Percentiles rank a stretch among this genome's conserved stretches.
Conservation (phyloP, 2,888 invertebrate genomes). For the Tachina lurida region DNA sequence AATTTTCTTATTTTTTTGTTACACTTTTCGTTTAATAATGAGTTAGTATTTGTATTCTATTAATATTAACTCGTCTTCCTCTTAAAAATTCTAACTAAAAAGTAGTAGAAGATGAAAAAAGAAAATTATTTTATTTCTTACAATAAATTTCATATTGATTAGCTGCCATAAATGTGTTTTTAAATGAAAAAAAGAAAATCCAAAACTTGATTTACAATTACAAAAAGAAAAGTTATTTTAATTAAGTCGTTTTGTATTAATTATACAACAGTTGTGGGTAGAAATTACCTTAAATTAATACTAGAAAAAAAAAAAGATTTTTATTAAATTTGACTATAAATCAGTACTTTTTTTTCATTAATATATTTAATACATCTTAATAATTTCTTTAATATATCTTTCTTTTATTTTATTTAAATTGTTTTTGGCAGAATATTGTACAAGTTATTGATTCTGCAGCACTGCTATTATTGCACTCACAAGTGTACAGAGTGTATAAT, state of each 20-base stretch:
- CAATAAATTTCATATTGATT: slow-evolving; percentile 54
- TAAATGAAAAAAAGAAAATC: not conserved
- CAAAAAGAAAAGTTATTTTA: slow-evolving; percentile 30
- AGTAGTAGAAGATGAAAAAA: not conserved
- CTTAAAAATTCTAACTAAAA: slow-evolving; percentile 48
- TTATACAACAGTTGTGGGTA: slow-evolving; percentile 53
- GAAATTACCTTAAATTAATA: slow-evolving; percentile 51
- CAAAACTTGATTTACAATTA: slow-evolving; percentile 36
- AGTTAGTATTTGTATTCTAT: slow-evolving; percentile 32
- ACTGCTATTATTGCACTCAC: slow-evolving; percentile 26
- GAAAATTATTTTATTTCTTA: slow-evolving; percentile 2
- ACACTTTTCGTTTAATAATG: not conserved
- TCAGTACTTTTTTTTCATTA: slow-evolving; percentile 53
- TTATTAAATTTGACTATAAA: slow-evolving; percentile 65
- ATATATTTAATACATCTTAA: slow-evolving; percentile 44
- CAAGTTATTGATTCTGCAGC: slow-evolving; percentile 40
- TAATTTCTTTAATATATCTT: not conserved
- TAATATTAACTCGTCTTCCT: not conserved
- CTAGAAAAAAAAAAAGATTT: slow-evolving; percentile 22
- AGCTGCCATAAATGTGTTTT: slow-evolving; percentile 57
- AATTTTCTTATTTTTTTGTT: not conserved
- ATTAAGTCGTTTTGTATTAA: slow-evolving; percentile 48
- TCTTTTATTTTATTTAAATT: not conserved
- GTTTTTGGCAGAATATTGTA: slow-evolving; percentile 53
- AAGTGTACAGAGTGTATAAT: not conserved